These are phyloP conservation scores for Centroberyx gerrardi DNA, from an alignment of 2,797 vertebrate genomes.

Conservation along the genomic window DNA sequence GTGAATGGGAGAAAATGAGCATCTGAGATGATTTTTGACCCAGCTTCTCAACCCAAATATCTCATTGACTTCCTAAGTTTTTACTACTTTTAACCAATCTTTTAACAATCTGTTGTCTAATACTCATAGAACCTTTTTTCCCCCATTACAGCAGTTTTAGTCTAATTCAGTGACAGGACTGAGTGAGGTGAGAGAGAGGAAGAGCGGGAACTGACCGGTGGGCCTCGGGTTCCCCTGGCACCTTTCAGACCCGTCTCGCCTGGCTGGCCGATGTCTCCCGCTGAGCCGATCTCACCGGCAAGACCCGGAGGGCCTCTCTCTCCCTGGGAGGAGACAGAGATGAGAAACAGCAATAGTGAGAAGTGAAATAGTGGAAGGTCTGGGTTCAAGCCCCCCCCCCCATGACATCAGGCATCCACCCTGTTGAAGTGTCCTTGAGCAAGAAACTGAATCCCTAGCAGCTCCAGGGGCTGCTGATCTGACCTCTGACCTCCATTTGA, in stretches of 20 bases:
- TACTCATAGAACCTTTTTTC: no score
- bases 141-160: background rate
- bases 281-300: conserved; percentile 88
- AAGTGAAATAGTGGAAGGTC: background rate
- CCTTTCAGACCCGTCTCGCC: conserved; percentile 93
- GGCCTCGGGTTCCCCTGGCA: conserved; percentile 93
- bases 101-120: no score
- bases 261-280: conserved; percentile 86
- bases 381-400: background rate
- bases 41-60: no score
- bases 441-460: conserved; percentile 6
- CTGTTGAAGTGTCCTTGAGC: background rate
- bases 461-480: no score
- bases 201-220: conserved; percentile 82
- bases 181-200: conserved; percentile 1
- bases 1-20: no score
- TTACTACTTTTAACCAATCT: no score
- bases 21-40: no score
- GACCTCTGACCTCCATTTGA: background rate
- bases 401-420: background rate
- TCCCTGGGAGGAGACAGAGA: conserved; percentile 83
- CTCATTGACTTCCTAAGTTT: no score
- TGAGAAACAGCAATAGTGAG: background rate
- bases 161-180: background rate
- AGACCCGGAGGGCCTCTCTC: conserved; percentile 90